Conservation (phyloP, 2,888 invertebrate genomes). For the Stegophylla sp. region DNA sequence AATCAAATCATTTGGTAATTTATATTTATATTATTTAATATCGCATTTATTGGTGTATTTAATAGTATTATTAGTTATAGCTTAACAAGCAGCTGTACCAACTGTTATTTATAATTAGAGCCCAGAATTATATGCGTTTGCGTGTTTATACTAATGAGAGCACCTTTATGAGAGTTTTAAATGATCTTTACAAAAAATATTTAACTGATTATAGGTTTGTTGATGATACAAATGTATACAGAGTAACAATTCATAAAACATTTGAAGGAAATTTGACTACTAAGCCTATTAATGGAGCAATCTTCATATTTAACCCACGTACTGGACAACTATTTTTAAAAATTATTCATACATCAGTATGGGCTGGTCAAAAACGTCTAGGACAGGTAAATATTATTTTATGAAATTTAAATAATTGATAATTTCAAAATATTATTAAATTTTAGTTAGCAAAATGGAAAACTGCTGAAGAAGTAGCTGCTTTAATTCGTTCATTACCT, state of each 20-base stretch:
- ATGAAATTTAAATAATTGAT: not conserved
- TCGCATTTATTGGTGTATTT: no score
- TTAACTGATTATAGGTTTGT: slow-evolving; percentile 74
- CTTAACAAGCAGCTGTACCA: no score
- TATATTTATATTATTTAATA: not conserved
- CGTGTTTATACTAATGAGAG: no score
- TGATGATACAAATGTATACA: slow-evolving; percentile 98
- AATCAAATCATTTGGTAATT: slow-evolving; percentile 97
- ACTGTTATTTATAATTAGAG: no score
- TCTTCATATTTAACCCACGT: slow-evolving; percentile 99
- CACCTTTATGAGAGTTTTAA: no score
- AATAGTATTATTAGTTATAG: no score
- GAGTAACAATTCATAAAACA: slow-evolving; percentile 99
- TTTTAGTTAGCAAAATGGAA: slow-evolving; percentile 96
- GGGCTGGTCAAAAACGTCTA: slow-evolving; percentile 99
- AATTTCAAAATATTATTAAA: slow-evolving; percentile 19
- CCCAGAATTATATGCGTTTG: no score
- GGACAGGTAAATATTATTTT: slow-evolving; percentile 74
- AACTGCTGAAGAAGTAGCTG: slow-evolving; percentile 99
- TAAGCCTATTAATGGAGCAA: slow-evolving; percentile 99
- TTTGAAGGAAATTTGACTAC: slow-evolving; percentile 99
- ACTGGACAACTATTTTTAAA: slow-evolving; percentile 99
- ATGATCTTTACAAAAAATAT: no score
- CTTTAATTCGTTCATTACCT: slow-evolving; percentile 95
- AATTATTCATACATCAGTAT: slow-evolving; percentile 99